A percentile compares a stretch with the other conserved stretches of the same genome.
These are phyloP conservation scores for Aphaenogaster rudis DNA, from an alignment of 1,140 invertebrate genomes.

Conservation along the genomic window DNA sequence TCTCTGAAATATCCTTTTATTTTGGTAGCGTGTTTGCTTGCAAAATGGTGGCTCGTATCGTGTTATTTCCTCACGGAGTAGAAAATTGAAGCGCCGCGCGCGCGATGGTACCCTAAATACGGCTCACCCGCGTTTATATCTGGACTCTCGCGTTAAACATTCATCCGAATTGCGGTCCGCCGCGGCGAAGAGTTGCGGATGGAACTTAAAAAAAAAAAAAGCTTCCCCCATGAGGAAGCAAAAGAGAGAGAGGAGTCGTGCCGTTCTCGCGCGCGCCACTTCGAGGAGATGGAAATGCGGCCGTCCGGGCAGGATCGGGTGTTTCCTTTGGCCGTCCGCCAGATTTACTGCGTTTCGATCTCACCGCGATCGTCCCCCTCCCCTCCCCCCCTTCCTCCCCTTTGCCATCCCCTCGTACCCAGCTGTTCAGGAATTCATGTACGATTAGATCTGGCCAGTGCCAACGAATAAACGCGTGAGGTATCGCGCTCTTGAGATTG, in stretches of 20 bases:
- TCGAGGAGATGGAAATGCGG: slow-evolving; percentile 30
- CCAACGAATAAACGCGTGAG: slow-evolving; percentile 3
- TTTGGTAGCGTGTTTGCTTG: not conserved
- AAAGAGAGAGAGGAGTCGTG: not conserved
- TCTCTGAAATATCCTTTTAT: not conserved
- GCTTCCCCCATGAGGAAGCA: too few relatives aligned
- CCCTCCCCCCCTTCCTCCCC: not conserved
- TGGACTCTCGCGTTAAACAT: slow-evolving; percentile 70
- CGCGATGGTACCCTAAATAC: slow-evolving; percentile 49
- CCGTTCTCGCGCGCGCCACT: slow-evolving; percentile 33
- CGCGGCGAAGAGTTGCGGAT: slow-evolving; percentile 48
- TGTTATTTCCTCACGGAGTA: slow-evolving; percentile 12
- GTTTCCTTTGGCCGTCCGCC: slow-evolving; percentile 65
- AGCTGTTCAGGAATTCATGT: slow-evolving; percentile 24
- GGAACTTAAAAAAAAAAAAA: slow-evolving; percentile 50
- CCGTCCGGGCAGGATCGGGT: slow-evolving; percentile 52
- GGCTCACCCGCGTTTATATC: slow-evolving; percentile 40
- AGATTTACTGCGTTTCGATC: slow-evolving; percentile 69
- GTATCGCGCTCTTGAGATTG: not conserved
- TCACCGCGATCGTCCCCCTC: not conserved
- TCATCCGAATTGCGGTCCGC: slow-evolving; percentile 69
- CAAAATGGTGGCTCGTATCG: slow-evolving; percentile 21
- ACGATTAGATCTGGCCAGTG: slow-evolving; percentile 23
- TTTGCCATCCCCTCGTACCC: too few relatives aligned
- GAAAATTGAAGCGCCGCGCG: slow-evolving; percentile 46